phyloP scores from a whole-genome alignment of 1,140 invertebrate species.

The Leptopilina clavipes region DNA sequence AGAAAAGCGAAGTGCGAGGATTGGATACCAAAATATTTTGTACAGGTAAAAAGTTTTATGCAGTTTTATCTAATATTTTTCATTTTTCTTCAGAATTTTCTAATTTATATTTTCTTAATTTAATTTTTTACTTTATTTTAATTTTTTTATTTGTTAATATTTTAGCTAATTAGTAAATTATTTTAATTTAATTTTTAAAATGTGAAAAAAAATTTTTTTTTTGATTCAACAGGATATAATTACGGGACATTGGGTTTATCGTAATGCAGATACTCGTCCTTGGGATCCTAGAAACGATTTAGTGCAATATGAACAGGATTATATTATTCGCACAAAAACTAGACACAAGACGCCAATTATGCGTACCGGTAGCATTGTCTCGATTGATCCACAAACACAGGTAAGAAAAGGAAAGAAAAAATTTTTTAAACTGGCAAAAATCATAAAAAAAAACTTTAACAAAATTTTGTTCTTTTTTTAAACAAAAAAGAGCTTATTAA shows the following conservation, averaged over 20 bases:
- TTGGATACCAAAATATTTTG: constrained; percentile 84
- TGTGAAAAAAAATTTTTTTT: too few relatives aligned
- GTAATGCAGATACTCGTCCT: constrained; percentile 83
- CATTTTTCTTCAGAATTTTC: too few relatives aligned
- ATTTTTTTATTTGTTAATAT: too few relatives aligned
- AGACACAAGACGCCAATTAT: constrained; percentile 83
- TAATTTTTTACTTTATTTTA: too few relatives aligned
- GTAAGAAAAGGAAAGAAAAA: constrained; percentile 55
- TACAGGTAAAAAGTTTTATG: constrained; percentile 73
- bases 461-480: too few relatives aligned
- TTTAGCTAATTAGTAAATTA: too few relatives aligned
- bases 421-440: too few relatives aligned
- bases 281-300: constrained; percentile 90
- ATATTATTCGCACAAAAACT: constrained; percentile 83
- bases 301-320: constrained; percentile 86
- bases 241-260: constrained; percentile 85
- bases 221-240: constrained; percentile 74
- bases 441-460: too few relatives aligned
- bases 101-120: too few relatives aligned
- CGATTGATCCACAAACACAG: constrained; percentile 75
- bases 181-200: too few relatives aligned
- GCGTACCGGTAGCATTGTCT: constrained; percentile 78
- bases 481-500: too few relatives aligned
- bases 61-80: neutral
- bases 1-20: constrained; percentile 78